Evolutionary conservation across 2,888 invertebrate species (phyloP), one percentile per base, ranked within the genome.

Genomic region (Epinotia demarniana): DNA sequence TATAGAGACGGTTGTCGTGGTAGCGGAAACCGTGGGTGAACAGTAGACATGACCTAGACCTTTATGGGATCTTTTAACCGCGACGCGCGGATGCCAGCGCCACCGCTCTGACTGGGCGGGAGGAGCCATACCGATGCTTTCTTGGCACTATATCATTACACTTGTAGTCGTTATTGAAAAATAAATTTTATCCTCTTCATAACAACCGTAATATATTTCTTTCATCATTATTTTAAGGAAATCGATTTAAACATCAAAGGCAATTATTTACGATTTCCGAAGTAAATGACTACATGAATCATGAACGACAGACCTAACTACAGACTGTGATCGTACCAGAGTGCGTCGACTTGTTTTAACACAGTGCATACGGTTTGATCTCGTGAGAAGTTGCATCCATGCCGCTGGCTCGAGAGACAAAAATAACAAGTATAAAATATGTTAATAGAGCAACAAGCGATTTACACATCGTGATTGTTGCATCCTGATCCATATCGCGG

Each of bases 401-500:
- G 6, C 49, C 19, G 1, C 57, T 16, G 49, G 23, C 27, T 6
- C 23, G 27, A 27, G 13, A 62, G 53, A 61, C 18, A 61, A 19
- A 43, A 57, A 46, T 73, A 73, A 46, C 46, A 60, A 46, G 67
- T 55, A 64, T 49, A 71, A 39, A 66, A 46, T 67, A 55, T 67
- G 55, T 57, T 62, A 67, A 72, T 72, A 57, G 61, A 61, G 61
- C 57, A 57, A 57, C 74, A 39, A 46, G 61, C 67, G 66, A 75
- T 79, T 79, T 79, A 79, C 78, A 82, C 80, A 82, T 80, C 79
- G 77, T 90, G 90, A 92, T 90, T 90, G 89, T 81, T 85, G 90
- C 90, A 90, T 92, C 92, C 91, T 90, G 86, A 83, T 84, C 85
- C 80, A 83, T 85, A 83, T 85, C 87, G 86, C 84, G 87, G 85